A percentile compares a stretch with the other conserved stretches of the same genome.
These are phyloP conservation scores for Acanthochromis polyacanthus DNA, from an alignment of 2,113 vertebrate genomes.

Conservation along the genomic window DNA sequence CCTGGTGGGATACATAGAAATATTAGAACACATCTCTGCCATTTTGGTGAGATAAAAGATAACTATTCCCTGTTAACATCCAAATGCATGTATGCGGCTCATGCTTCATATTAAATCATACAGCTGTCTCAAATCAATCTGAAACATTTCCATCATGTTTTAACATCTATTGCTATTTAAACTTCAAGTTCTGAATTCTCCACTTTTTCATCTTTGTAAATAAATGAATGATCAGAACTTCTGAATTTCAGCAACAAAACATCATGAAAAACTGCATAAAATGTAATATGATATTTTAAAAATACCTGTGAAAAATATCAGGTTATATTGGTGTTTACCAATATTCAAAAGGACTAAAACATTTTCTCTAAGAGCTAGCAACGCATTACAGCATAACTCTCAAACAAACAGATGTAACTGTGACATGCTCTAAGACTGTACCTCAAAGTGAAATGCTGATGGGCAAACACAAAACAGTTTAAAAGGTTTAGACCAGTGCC, in stretches of 20 bases:
- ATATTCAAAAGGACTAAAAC: too few species aligned
- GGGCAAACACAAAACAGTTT: constrained; percentile 12
- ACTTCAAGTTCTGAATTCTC: too few species aligned
- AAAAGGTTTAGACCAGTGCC: not conserved
- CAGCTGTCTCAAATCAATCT: too few species aligned
- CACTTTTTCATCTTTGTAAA: not conserved
- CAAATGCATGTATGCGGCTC: not conserved
- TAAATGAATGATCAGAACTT: not conserved
- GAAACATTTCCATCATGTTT: too few species aligned
- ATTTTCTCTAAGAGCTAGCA: not conserved
- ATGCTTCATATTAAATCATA: not conserved
- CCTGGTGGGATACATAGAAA: constrained; percentile 85
- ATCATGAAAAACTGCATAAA: not conserved
- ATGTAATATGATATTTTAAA: not conserved
- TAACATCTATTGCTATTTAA: too few species aligned
- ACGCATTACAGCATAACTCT: not conserved
- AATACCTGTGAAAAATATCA: not conserved
- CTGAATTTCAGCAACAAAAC: not conserved
- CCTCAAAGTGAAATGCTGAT: constrained; percentile 27
- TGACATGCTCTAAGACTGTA: not conserved
- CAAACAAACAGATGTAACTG: not conserved
- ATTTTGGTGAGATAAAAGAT: not conserved
- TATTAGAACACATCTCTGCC: not conserved
- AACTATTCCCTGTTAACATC: not conserved
- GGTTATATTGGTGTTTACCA: too few species aligned